These are phyloP conservation scores for human DNA, from an alignment of 2,113 vertebrate species.

Conservation along the genomic window GRCh38 chr1:23166001-23166500, in stretches of 20 bases:
- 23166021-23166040: background rate
- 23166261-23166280: conserved; percentile 19
- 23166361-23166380: background rate
- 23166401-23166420: too few species aligned
- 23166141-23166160: background rate
- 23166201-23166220: background rate
- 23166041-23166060: background rate
- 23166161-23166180: background rate
- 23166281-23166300: background rate
- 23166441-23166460: too few species aligned
- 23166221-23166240: background rate
- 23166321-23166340: background rate
- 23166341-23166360: conserved; percentile 31
- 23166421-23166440: too few species aligned
- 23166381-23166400: too few species aligned
- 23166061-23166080: background rate
- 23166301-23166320: background rate
- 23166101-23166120: background rate
- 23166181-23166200: conserved; percentile 23
- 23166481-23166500: too few species aligned
- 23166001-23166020: background rate
- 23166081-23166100: background rate
- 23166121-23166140: background rate
- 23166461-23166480: too few species aligned
- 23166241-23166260: background rate